Evolutionary conservation across 35 echinoderm and acorn worm species (phyloP), one percentile per base, ranked within the genome.

Genomic region (Ophioderma brevispina): DNA sequence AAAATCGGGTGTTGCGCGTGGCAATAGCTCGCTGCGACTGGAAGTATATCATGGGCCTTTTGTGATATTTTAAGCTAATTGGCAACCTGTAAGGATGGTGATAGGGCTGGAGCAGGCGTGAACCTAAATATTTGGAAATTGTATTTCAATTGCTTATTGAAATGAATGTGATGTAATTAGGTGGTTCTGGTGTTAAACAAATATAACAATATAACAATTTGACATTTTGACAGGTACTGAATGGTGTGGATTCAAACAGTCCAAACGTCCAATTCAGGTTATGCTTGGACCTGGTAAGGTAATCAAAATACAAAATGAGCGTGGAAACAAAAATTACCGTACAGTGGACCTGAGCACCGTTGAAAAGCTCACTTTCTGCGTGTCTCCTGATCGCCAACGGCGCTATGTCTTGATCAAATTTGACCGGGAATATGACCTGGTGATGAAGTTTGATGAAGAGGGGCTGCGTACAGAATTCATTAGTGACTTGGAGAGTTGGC

Each of bases 391-490:
- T 42, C 31, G 91, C 35, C 40, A 86, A 0, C 86, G 79, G 31
- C 82, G 87, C 10, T 90, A 81, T 84, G 33, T 98, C 82, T 46
- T 91, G 13, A 32, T 98, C 39, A 92, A 92, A 77, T 39, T 98
- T 36, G 96, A 98, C 31, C 89, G 94, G 28, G 96, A 98, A 40
- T 98, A 98, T 76, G 96, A 98, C 77, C 75, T 98, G 32, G 93
- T 98, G 0, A 32, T 98, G 64, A 94, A 91, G 40, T 98, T 98
- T 78, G 59, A 87, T 77, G 91, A 87, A 49, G 55, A 49, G 11
- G 96, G 92, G 8, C 23, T 40, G 31, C 88, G 96, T 23, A 33
- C 64, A 40, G 93, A 92, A 34, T 98, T 93, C 80, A 98, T 98
- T 31, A 93, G 87, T 35, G 91, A 98, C 0, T n/a, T 92, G 0